Conservation (phyloP, 2,797 vertebrate species). For the Neosalanx taihuensis region DNA sequence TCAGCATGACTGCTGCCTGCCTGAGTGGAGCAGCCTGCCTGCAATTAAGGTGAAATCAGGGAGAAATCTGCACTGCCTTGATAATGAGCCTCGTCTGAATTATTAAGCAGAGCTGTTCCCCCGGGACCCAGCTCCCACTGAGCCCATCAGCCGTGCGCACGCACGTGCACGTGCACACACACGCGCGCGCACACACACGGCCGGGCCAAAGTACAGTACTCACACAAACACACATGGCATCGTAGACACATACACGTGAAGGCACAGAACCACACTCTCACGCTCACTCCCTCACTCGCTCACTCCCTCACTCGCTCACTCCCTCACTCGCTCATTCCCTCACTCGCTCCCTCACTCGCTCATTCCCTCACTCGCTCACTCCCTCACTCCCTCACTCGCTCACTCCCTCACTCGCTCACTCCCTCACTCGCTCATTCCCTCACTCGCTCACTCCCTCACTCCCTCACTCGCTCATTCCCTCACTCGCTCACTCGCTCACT, state of each 20-base stretch:
- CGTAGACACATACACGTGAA: slow-evolving; percentile 34
- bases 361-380: slow-evolving; percentile 14
- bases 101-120: slow-evolving; percentile 84
- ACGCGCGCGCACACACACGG: slow-evolving; percentile 27
- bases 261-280: slow-evolving; percentile 27
- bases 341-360: slow-evolving; percentile 2
- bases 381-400: too few species aligned
- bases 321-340: slow-evolving; percentile 6
- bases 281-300: slow-evolving; percentile 11
- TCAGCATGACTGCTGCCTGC: slow-evolving; percentile 76
- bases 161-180: slow-evolving; percentile 27
- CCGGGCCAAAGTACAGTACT: slow-evolving; percentile 22
- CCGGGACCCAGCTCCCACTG: slow-evolving; percentile 73
- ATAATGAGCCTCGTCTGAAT: slow-evolving; percentile 85
- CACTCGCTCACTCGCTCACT: slow-evolving; percentile 5
- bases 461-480: slow-evolving; percentile 6
- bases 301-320: slow-evolving; percentile 11
- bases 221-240: slow-evolving; percentile 41
- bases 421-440: slow-evolving; percentile 6
- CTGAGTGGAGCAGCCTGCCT: slow-evolving; percentile 78
- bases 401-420: slow-evolving; percentile 10
- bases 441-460: slow-evolving; percentile 4
- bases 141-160: slow-evolving; percentile 69
- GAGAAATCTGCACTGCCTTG: slow-evolving; percentile 83
- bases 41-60: slow-evolving; percentile 85